Conservation (phyloP, 1,140 invertebrate species). For the Oscheius sp. region DNA sequence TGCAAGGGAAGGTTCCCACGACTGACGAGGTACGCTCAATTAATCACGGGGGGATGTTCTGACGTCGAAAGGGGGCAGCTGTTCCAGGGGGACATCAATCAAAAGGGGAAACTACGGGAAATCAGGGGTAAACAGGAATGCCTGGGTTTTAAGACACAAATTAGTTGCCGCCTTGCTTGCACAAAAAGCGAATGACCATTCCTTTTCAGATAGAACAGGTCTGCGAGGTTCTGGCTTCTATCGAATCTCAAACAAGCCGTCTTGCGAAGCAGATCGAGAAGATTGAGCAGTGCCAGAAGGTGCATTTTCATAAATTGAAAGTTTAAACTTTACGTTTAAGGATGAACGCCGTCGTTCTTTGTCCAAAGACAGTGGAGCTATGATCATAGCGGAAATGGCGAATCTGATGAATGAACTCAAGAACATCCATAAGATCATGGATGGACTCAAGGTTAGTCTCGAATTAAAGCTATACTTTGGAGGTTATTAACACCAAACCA, state of each 20-base stretch:
- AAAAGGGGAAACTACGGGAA: too few species aligned
- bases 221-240: slow-evolving; percentile 52
- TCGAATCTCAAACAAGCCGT: slow-evolving; percentile 54
- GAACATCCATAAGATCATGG: slow-evolving; percentile 44
- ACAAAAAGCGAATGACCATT: slow-evolving; percentile 12
- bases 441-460: slow-evolving; percentile 42
- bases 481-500: too few species aligned
- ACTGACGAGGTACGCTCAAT: slow-evolving; percentile 44
- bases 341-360: slow-evolving; percentile 54
- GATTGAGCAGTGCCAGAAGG: slow-evolving; percentile 52
- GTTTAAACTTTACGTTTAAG: slow-evolving; percentile 19
- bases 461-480: too few species aligned
- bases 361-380: slow-evolving; percentile 48
- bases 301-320: background rate
- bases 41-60: background rate
- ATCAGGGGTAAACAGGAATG: background rate
- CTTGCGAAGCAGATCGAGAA: slow-evolving; percentile 54
- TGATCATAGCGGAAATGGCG: slow-evolving; percentile 51
- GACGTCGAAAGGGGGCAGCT: background rate
- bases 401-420: slow-evolving; percentile 54
- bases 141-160: background rate
- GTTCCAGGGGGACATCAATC: background rate
- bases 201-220: slow-evolving; percentile 54
- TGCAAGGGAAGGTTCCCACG: slow-evolving; percentile 43
- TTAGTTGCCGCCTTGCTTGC: background rate